phyloP scores from a whole-genome alignment of 2,888 invertebrate genomes.

The Cheilosia vulpina region DNA sequence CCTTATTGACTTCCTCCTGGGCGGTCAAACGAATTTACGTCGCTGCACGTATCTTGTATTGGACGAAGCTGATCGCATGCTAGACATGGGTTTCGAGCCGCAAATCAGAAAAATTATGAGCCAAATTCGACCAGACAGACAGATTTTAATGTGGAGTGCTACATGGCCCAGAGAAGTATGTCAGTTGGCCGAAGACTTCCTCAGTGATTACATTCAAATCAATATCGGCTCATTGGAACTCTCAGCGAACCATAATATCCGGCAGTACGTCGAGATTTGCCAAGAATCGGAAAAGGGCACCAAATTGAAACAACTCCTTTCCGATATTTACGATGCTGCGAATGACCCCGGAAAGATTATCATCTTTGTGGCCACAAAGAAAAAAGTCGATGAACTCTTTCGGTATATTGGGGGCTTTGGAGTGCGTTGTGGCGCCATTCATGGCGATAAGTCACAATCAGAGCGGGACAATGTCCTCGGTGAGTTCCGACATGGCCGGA shows the following conservation, averaged over 20 bases:
- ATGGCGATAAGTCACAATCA: conserved; percentile 97
- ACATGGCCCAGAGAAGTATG: conserved; percentile 99
- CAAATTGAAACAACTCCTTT: conserved; percentile 80
- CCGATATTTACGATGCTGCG: conserved; percentile 90
- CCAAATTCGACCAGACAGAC: conserved; percentile 96
- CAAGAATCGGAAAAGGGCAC: conserved; percentile 90
- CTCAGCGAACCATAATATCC: conserved; percentile 94
- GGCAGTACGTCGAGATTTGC: conserved; percentile 92
- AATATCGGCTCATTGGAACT: conserved; percentile 93
- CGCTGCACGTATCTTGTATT: conserved; percentile 93
- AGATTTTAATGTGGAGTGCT: conserved; percentile 99
- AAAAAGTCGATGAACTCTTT: conserved; percentile 94
- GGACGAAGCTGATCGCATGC: conserved; percentile 97
- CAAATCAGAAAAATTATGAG: conserved; percentile 97
- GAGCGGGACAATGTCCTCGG: conserved; percentile 95
- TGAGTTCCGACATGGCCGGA: conserved; percentile 93
- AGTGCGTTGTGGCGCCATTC: conserved; percentile 93
- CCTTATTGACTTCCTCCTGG: conserved; percentile 92
- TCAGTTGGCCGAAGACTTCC: conserved; percentile 95
- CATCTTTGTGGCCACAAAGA: conserved; percentile 98
- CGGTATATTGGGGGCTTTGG: conserved; percentile 92
- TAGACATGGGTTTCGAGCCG: conserved; percentile 99
- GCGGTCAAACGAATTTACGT: conserved; percentile 89
- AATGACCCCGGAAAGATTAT: conserved; percentile 92
- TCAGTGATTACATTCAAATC: conserved; percentile 94